Conservation (phyloP, 2,888 invertebrate genomes). For the Eupithecia subfuscata region DNA sequence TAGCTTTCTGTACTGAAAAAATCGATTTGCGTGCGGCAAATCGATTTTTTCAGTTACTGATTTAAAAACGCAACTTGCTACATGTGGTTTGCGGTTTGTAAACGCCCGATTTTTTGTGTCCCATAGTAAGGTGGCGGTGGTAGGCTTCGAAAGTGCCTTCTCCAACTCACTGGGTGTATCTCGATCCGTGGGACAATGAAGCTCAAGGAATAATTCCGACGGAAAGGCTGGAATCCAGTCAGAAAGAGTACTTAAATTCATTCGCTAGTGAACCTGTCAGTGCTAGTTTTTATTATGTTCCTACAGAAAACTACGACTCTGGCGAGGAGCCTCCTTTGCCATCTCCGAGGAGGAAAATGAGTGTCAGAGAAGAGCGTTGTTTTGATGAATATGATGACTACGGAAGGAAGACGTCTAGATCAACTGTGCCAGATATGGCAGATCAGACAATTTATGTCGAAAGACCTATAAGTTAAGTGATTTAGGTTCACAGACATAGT, state of each 20-base stretch:
- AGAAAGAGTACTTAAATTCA: conserved; percentile 78
- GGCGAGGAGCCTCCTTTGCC: conserved; percentile 70
- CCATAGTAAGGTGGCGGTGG: too few relatives aligned
- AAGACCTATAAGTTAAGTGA: conserved; percentile 67
- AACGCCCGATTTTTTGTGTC: too few relatives aligned
- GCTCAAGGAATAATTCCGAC: conserved; percentile 89
- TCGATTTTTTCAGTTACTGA: too few relatives aligned
- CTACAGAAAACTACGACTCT: conserved; percentile 80
- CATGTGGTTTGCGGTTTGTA: too few relatives aligned
- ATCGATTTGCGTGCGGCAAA: too few relatives aligned
- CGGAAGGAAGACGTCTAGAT: conserved; percentile 68
- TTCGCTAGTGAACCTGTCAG: conserved; percentile 83
- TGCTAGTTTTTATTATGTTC: conserved; percentile 87
- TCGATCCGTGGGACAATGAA: conserved; percentile 93
- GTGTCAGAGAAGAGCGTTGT: conserved; percentile 32
- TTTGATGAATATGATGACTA: conserved; percentile 62
- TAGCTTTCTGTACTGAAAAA: too few relatives aligned
- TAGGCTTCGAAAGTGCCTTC: conserved; percentile 87
- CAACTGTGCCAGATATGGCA: conserved; percentile 61
- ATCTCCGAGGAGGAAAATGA: conserved; percentile 59
- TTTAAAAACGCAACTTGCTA: too few relatives aligned
- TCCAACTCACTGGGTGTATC: conserved; percentile 83
- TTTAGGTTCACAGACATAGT: too few relatives aligned
- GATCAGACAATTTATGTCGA: conserved; percentile 67
- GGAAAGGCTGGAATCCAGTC: conserved; percentile 68